Base-by-base conservation (phyloP, 1,140 invertebrate genomes). In the Antheraea mylitta region DNA sequence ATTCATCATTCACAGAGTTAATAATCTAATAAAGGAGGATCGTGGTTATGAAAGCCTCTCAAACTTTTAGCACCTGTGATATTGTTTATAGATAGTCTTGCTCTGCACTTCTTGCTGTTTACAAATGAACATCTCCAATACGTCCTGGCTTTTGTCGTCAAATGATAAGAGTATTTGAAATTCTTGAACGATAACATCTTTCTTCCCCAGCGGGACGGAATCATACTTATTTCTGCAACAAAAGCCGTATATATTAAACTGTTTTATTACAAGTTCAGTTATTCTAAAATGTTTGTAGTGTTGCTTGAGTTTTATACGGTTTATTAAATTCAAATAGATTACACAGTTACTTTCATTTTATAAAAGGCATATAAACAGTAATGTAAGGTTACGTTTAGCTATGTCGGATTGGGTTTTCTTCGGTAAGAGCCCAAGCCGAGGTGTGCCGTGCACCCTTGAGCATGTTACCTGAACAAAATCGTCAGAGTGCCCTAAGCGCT, bases 71-170 rank as follows among this genome's bases (percentile, higher is more conserved):
- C n/a, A 0, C 62, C 30, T 3, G 16, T 70, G 7, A 19, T n/a
- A n/a, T 53, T 37, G 18, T 22, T 30, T 7, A 70, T 18, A 13
- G 42, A 18, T 13, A 70, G 3, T 13, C 58, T 37, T 3, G 38
- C 64, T 37, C 42, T 62, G 59, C 69, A 70, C 4, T 37, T 70
- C 38, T 53, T 61, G 22, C 59, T 66, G 38, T 48, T 66, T 11
- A 66, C 45, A 8, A 65, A 70, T 0, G 59, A 48, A 16, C 69
- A 70, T 59, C 69, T 64, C 69, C 69, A 70, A 58, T 58, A 38
- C 3, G 38, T 37, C 0, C 45, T 53, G 5, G 16, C 45, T 53
- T 53, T 53, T n/a, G 45, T 53, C 16, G 45, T 53, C 16, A 53
- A 53, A 53, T 53, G 45, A 53, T 53, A 53, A 53, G 45, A 53